Evolutionary conservation across 2,888 invertebrate genomes (phyloP), one percentile per base, ranked within the genome.

Genomic region (Erebia aethiops): DNA sequence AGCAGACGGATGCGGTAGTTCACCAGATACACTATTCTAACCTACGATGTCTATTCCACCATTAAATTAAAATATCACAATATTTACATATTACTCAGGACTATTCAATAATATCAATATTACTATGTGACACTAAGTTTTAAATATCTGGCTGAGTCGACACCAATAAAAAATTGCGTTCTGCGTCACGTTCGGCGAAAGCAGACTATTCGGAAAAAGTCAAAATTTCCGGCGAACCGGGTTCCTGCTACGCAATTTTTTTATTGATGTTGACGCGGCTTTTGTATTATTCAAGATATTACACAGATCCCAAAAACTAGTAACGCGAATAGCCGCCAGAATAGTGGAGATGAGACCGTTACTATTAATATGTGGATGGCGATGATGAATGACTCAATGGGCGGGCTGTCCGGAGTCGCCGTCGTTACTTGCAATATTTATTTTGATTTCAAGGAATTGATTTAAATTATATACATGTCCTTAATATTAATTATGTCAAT

Each of bases 61-160:
- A 87, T 91, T 91, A 90, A 89, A 91, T 89, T 91, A 90, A 91
- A 91, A 92, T 92, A 92, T 92, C 92, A 92, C 92, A 92, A 88
- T 92, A 92, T 92, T 90, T 92, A 92, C 92, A 92, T 82, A 89
- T 87, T 87, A 88, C 86, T 85, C 84, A 83, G 84, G 82, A 87
- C 88, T 81, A 89, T 85, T 86, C 84, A 81, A 84, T 87, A 90
- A 89, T 89, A 90, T 90, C 88, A 87, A 81, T 81, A 70, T 61
- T 71, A 69, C 74, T 73, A 75, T 62, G 72, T 70, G 75, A 75
- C 73, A 76, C 70, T 71, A 74, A 75, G 58, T 61, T 73, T 71
- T 71, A 71, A 72, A 75, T 73, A 76, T 70, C 73, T 10, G 18
- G 54, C n/a, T 10, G 51, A 5, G 16, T 54, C 54, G 10, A 10